phyloP scores from a whole-genome alignment of 2,797 vertebrate species.

The Lepilemur septentrionalis region DNA sequence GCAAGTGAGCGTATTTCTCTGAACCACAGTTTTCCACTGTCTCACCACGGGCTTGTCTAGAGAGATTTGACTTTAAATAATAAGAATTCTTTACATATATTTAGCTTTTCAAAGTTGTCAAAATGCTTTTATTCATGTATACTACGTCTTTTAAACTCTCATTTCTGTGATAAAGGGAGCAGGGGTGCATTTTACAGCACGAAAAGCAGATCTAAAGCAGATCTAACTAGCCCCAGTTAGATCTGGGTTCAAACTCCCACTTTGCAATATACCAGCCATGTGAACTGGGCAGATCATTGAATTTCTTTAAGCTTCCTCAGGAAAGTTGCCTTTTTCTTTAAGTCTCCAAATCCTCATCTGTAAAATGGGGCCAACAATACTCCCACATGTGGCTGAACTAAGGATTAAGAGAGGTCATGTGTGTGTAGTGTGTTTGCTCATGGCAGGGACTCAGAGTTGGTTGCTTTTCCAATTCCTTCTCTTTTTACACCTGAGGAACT shows the following conservation, averaged over 20 bases:
- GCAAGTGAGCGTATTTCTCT: conserved; percentile 52
- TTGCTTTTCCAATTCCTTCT: conserved; percentile 19
- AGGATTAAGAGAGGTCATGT: not conserved
- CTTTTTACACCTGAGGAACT: not conserved
- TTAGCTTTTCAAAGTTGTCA: conserved; percentile 27
- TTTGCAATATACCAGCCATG: not conserved
- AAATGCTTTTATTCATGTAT: not conserved
- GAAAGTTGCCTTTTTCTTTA: not conserved
- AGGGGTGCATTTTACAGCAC: not conserved
- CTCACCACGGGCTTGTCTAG: conserved; percentile 25
- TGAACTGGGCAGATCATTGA: not conserved
- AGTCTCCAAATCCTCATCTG: not conserved
- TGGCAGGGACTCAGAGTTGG: not conserved
- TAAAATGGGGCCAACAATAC: not conserved
- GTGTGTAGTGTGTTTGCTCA: not conserved
- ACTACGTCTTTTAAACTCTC: not conserved
- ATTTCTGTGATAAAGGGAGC: not conserved
- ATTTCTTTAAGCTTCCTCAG: not conserved
- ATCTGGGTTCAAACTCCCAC: not conserved
- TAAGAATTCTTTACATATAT: conserved; percentile 40
- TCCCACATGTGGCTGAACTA: not conserved
- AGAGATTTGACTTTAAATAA: conserved; percentile 44
- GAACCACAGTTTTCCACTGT: conserved; percentile 59
- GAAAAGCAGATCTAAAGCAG: not conserved
- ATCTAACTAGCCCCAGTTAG: not conserved